Evolutionary conservation across 2,888 invertebrate species (phyloP).

Genomic region (Lasius fuliginosus): DNA sequence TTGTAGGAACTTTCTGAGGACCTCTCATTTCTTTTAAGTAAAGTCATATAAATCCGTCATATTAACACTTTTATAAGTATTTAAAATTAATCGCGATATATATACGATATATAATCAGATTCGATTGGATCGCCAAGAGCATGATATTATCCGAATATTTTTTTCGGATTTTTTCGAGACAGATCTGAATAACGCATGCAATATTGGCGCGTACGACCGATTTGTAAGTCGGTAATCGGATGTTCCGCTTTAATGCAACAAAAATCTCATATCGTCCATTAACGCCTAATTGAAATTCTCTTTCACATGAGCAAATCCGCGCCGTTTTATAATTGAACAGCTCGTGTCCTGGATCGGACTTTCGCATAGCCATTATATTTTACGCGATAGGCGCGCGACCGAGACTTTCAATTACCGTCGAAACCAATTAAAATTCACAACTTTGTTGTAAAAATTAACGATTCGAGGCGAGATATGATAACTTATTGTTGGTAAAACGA

Average conservation of each 20-base stretch:
- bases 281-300: slow-evolving; percentile 77
- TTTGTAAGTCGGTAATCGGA: slow-evolving; percentile 66
- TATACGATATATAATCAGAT: neutral
- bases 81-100: slow-evolving; percentile 1
- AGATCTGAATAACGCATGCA: slow-evolving; percentile 8
- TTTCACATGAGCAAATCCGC: slow-evolving; percentile 61
- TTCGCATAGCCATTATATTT: slow-evolving; percentile 61
- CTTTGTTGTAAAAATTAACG: slow-evolving; percentile 75
- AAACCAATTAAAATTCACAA: slow-evolving; percentile 78
- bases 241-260: slow-evolving; percentile 72
- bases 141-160: slow-evolving; percentile 19
- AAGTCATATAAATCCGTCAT: neutral
- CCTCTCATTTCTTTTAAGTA: neutral
- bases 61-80: neutral
- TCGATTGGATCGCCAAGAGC: no score
- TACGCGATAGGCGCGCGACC: slow-evolving; percentile 15
- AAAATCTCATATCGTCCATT: slow-evolving; percentile 76
- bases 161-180: neutral
- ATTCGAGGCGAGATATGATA: slow-evolving; percentile 56
- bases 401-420: slow-evolving; percentile 72
- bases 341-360: slow-evolving; percentile 49
- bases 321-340: slow-evolving; percentile 62
- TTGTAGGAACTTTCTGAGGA: neutral
- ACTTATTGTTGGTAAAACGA: slow-evolving; percentile 28
- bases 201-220: slow-evolving; percentile 48